A percentile compares a stretch with the other conserved stretches of the same genome.
These are phyloP conservation scores for Conops quadrifasciatus DNA, from an alignment of 2,888 invertebrate genomes.

Conservation along the genomic window DNA sequence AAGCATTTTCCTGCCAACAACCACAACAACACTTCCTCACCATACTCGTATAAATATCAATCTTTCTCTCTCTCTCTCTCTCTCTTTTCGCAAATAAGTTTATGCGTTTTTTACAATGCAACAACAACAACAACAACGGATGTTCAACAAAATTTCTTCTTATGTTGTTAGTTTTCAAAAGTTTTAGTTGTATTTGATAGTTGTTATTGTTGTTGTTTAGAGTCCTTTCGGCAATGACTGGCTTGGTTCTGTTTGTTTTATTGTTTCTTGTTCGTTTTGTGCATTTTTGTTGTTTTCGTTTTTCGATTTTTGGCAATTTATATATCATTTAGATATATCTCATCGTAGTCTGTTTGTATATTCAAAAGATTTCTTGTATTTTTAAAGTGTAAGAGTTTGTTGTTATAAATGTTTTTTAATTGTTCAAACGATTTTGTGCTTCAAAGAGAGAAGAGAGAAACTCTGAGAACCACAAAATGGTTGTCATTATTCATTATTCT, in stretches of 20 bases:
- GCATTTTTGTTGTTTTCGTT: constrained; percentile 1
- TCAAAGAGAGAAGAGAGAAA: background rate
- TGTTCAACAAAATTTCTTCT: background rate
- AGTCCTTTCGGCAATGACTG: background rate
- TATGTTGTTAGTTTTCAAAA: background rate
- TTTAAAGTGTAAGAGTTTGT: background rate
- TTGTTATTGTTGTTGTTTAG: constrained; percentile 1
- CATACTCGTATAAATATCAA: background rate
- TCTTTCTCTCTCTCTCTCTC: too few relatives aligned
- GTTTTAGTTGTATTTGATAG: too few relatives aligned
- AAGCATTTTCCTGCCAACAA: too few relatives aligned
- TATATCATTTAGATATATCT: background rate
- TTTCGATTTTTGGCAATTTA: background rate
- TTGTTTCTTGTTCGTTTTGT: background rate
- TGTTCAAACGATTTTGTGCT: constrained; percentile 5
- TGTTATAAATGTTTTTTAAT: constrained; percentile 12
- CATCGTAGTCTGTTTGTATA: background rate
- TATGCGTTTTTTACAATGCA: constrained; percentile 13
- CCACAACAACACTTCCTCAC: constrained; percentile 12
- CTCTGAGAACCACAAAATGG: background rate
- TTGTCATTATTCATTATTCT: too few relatives aligned
- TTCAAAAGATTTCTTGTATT: constrained; percentile 1
- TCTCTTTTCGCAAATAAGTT: too few relatives aligned
- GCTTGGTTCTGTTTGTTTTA: background rate
- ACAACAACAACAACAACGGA: constrained; percentile 9